Conservation (phyloP, 2,888 invertebrate species). For the Dryobota labecula region DNA sequence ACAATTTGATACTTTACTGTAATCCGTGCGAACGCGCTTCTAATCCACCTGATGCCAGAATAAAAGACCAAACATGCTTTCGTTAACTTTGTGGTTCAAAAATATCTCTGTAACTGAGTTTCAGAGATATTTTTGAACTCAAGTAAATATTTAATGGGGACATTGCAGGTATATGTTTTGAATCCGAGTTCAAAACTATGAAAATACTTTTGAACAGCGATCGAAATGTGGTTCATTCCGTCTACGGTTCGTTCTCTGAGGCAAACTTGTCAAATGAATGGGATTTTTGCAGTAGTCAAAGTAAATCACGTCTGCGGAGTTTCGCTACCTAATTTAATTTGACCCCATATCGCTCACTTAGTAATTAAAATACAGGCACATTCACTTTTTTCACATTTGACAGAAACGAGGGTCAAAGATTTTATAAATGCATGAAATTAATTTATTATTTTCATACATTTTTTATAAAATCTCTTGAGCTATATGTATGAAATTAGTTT, state of each 20-base stretch:
- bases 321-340: too few species aligned
- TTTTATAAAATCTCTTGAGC: too few species aligned
- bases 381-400: too few species aligned
- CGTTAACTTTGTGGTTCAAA: slow-evolving; percentile 15
- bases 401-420: too few species aligned
- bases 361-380: too few species aligned
- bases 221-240: slow-evolving; percentile 26
- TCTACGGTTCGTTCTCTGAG: slow-evolving; percentile 3
- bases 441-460: too few species aligned
- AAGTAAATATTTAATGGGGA: slow-evolving; percentile 45
- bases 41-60: slow-evolving; percentile 38
- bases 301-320: too few species aligned
- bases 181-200: slow-evolving; percentile 11
- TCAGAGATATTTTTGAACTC: slow-evolving; percentile 11
- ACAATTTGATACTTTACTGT: slow-evolving; percentile 47
- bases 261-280: background rate
- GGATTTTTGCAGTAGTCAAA: background rate
- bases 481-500: too few species aligned
- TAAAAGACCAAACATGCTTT: slow-evolving; percentile 22
- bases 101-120: too few species aligned
- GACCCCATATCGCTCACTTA: too few species aligned
- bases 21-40: slow-evolving; percentile 25
- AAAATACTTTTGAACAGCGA: slow-evolving; percentile 16
- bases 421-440: too few species aligned
- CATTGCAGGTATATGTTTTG: slow-evolving; percentile 20